Evolutionary conservation across 2,797 vertebrate genomes (phyloP).

Genomic region (Botia kubotai): DNA sequence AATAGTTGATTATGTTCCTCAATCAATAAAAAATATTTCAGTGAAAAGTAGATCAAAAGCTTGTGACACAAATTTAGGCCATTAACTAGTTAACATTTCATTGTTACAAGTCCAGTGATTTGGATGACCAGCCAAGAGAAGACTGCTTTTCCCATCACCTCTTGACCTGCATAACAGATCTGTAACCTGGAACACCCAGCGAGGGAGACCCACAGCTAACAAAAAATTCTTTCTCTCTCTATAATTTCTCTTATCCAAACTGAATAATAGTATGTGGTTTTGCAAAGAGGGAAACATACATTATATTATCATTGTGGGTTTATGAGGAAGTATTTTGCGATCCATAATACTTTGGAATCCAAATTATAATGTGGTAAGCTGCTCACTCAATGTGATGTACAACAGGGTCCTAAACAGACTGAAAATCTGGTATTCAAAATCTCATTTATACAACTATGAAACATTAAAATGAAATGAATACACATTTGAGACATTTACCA

Average conservation of each 20-base stretch:
- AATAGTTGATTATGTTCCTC: background rate
- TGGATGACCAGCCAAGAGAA: constrained; percentile 32
- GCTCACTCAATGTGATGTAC: background rate
- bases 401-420: background rate
- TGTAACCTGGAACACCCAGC: constrained; percentile 9
- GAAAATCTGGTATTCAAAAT: background rate
- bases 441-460: background rate
- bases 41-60: background rate
- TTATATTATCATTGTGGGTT: constrained; percentile 12
- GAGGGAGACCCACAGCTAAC: constrained; percentile 15
- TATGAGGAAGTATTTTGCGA: background rate
- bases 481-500: too few relatives aligned
- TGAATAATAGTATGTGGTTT: constrained; percentile 5
- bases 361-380: background rate
- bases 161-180: constrained; percentile 21
- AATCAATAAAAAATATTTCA: background rate
- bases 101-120: constrained; percentile 16
- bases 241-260: background rate
- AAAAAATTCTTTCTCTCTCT: background rate
- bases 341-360: background rate
- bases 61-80: background rate
- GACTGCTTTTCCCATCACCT: constrained; percentile 39
- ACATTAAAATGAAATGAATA: background rate
- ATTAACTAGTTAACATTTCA: constrained; percentile 15
- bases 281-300: background rate